These are phyloP conservation scores for Aselliscus stoliczkanus DNA, from an alignment of 2,797 vertebrate species.

Conservation along the genomic window DNA sequence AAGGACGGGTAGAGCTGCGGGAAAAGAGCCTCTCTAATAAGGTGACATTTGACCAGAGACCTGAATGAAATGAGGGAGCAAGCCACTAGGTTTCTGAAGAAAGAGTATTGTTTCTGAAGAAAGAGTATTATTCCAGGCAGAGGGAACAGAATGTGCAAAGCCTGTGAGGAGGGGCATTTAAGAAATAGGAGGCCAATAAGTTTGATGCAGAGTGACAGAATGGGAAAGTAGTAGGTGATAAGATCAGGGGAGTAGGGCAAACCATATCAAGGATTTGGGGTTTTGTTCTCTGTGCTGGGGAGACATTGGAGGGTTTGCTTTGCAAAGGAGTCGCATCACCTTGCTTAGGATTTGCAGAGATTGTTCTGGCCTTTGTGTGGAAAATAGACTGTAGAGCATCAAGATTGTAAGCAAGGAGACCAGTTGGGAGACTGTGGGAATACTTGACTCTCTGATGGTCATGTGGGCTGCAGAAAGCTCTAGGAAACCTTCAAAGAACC, in stretches of 20 bases:
- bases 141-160: not conserved
- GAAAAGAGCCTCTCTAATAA: not conserved
- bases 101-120: not conserved
- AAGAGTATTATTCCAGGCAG: not conserved
- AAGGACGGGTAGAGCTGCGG: not conserved
- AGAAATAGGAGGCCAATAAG: not conserved
- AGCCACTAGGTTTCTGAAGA: not conserved
- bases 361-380: not conserved
- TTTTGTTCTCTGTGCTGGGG: not conserved
- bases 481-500: not conserved
- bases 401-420: not conserved
- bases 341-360: not conserved
- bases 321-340: not conserved
- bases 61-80: not conserved
- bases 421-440: not conserved
- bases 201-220: not conserved
- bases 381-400: not conserved
- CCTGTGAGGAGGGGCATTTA: not conserved
- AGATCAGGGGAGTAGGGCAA: not conserved
- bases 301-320: not conserved
- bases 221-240: not conserved
- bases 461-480: not conserved
- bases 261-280: not conserved
- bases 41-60: not conserved
- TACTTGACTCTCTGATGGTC: not conserved